Evolutionary conservation across 2,797 vertebrate species (phyloP).

Genomic region (Dendrocincla fuliginosa): DNA sequence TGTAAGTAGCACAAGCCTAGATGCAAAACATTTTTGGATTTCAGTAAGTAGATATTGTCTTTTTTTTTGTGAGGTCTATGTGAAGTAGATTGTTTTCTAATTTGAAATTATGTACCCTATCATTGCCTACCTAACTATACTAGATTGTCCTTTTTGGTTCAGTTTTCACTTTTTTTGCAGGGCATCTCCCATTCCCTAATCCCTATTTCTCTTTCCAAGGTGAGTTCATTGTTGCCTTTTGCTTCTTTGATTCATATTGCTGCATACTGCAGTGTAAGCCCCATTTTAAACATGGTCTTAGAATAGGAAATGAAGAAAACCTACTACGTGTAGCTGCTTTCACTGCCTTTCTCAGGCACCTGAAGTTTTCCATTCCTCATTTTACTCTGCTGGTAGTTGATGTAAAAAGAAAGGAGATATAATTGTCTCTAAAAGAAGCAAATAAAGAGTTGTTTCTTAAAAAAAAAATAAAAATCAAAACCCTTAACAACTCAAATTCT

Average conservation of each 20-base stretch:
- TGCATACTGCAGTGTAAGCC: not conserved
- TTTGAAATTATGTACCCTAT: not conserved
- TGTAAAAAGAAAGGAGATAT: not conserved
- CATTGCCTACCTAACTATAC: not conserved
- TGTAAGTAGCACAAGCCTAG: not conserved
- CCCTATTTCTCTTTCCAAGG: not conserved
- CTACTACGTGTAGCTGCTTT: not conserved
- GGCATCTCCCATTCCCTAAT: not conserved
- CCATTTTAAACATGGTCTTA: not conserved
- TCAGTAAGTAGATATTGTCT: not conserved
- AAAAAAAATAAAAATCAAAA: not conserved
- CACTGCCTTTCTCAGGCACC: not conserved
- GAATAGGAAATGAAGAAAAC: not conserved
- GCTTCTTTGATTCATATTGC: not conserved
- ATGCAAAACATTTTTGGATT: not conserved
- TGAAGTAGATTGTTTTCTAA: not conserved
- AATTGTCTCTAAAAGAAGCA: not conserved
- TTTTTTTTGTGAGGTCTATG: not conserved
- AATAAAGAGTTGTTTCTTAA: not conserved
- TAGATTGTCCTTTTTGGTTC: not conserved
- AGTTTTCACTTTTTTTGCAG: not conserved
- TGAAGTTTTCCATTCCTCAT: not conserved
- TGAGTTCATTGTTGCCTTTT: not conserved
- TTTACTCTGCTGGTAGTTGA: not conserved
- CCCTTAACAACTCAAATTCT: not conserved